A percentile compares a stretch with the other conserved stretches of the same genome.
These are phyloP conservation scores for Helicorthomorpha holstii DNA, from an alignment of 1,140 invertebrate genomes.

Conservation along the genomic window DNA sequence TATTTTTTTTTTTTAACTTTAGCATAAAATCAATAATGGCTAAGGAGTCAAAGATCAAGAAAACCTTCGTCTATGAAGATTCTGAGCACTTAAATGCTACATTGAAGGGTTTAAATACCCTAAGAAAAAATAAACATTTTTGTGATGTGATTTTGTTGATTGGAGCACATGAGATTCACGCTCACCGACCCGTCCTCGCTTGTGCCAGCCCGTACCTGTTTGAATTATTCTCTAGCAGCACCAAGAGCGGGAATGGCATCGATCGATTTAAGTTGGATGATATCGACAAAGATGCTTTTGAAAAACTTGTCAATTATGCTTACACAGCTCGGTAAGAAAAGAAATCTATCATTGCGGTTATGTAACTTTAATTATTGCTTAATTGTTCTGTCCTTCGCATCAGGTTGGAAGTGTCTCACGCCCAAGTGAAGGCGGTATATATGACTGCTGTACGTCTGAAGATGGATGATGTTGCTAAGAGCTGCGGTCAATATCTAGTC, in stretches of 20 bases:
- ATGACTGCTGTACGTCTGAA: conserved; percentile 50
- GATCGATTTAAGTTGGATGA: conserved; percentile 41
- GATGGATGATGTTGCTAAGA: conserved; percentile 47
- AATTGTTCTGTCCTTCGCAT: background rate
- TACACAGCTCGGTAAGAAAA: conserved; percentile 49
- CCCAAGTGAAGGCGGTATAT: conserved; percentile 51
- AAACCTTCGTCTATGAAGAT: conserved; percentile 26
- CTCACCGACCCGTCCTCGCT: conserved; percentile 55
- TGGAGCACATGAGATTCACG: conserved; percentile 50
- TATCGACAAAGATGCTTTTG: conserved; percentile 46
- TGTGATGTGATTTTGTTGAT: conserved; percentile 60
- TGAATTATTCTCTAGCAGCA: conserved; percentile 49
- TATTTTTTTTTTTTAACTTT: no score
- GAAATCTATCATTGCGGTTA: background rate
- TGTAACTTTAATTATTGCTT: no score
- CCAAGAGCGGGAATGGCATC: conserved; percentile 17
- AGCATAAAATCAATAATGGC: no score
- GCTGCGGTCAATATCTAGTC: conserved; percentile 51
- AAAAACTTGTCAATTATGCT: conserved; percentile 57
- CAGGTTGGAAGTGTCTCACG: conserved; percentile 35
- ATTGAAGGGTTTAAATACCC: conserved; percentile 46
- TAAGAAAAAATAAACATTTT: conserved; percentile 56
- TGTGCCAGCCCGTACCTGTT: conserved; percentile 57
- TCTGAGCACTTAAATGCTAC: conserved; percentile 34
- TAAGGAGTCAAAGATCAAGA: background rate